Percentiles rank a stretch among this genome's conserved stretches.
Conservation (phyloP, 2,113 vertebrate species). For the Argyrosomus japonicus region DNA sequence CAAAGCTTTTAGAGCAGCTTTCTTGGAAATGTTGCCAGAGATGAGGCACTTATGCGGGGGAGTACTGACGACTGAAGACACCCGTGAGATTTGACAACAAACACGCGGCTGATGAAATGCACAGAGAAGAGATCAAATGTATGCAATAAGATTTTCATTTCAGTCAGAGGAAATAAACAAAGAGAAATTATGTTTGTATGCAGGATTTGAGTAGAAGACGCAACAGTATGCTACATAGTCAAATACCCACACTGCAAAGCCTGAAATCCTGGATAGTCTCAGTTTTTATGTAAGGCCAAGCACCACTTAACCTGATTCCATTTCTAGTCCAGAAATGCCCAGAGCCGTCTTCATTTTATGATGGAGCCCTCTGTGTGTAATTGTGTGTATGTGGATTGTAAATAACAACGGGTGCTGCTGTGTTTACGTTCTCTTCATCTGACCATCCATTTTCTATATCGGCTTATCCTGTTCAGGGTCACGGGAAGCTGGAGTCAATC, state of each 20-base stretch:
- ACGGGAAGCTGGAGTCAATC: constrained; percentile 45
- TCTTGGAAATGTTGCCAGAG: constrained; percentile 24
- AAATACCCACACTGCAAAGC: background rate
- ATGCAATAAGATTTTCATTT: constrained; percentile 1
- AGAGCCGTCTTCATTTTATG: constrained; percentile 22
- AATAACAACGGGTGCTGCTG: background rate
- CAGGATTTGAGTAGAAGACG: background rate
- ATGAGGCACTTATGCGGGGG: background rate
- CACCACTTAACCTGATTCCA: constrained; percentile 47
- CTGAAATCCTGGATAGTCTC: constrained; percentile 10
- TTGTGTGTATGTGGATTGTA: background rate
- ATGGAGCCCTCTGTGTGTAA: background rate
- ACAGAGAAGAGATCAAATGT: constrained; percentile 12
- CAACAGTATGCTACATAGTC: background rate
- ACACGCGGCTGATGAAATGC: background rate
- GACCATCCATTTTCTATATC: constrained; percentile 51
- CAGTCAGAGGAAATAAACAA: constrained; percentile 15
- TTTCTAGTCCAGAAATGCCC: constrained; percentile 24
- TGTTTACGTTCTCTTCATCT: constrained; percentile 41
- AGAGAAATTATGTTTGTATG: constrained; percentile 1
- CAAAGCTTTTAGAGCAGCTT: constrained; percentile 27
- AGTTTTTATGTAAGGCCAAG: constrained; percentile 30
- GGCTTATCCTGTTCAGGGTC: constrained; percentile 49
- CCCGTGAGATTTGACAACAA: constrained; percentile 1
- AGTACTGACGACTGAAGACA: constrained; percentile 20